These are phyloP conservation scores for Ptychodera flava DNA, from an alignment of 35 echinoderm and acorn worm species.

Conservation along the genomic window DNA sequence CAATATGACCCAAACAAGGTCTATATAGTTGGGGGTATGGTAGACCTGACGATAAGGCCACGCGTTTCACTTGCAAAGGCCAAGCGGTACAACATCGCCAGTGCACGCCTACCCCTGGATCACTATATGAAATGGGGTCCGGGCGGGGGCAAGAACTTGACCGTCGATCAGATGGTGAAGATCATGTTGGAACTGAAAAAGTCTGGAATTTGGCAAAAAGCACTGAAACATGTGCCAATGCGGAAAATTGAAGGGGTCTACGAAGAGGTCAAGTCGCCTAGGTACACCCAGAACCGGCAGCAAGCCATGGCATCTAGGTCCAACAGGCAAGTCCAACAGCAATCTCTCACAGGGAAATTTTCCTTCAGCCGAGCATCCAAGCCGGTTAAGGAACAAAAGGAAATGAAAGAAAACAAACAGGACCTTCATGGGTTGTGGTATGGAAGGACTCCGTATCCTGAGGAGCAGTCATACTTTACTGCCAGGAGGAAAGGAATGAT, in stretches of 20 bases:
- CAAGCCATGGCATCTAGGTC: no score
- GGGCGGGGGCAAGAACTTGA: slow-evolving; percentile 58
- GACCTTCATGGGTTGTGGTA: neutral
- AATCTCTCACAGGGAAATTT: neutral
- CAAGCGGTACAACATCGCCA: slow-evolving; percentile 44
- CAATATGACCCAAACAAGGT: slow-evolving; percentile 60
- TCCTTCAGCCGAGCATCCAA: slow-evolving; percentile 4
- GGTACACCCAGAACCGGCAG: neutral
- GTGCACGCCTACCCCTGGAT: slow-evolving; percentile 75
- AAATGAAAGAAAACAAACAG: neutral
- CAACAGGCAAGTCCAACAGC: neutral
- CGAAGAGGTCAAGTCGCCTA: neutral
- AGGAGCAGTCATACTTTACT: no score
- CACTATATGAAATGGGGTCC: slow-evolving; percentile 58
- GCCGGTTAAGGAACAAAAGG: neutral
- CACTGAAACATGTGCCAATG: slow-evolving; percentile 58
- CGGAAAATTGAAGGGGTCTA: slow-evolving; percentile 50
- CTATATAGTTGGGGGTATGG: slow-evolving; percentile 71
- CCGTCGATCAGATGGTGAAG: slow-evolving; percentile 65
- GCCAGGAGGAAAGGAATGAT: no score
- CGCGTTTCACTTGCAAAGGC: slow-evolving; percentile 62
- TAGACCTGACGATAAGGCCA: slow-evolving; percentile 36
- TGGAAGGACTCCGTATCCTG: neutral
- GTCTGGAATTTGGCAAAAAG: slow-evolving; percentile 58
- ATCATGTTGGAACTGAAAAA: slow-evolving; percentile 59